A percentile compares a stretch with the other conserved stretches of the same genome.
These are phyloP conservation scores for Anguilla megastoma DNA, from an alignment of 2,797 vertebrate genomes.

Conservation along the genomic window DNA sequence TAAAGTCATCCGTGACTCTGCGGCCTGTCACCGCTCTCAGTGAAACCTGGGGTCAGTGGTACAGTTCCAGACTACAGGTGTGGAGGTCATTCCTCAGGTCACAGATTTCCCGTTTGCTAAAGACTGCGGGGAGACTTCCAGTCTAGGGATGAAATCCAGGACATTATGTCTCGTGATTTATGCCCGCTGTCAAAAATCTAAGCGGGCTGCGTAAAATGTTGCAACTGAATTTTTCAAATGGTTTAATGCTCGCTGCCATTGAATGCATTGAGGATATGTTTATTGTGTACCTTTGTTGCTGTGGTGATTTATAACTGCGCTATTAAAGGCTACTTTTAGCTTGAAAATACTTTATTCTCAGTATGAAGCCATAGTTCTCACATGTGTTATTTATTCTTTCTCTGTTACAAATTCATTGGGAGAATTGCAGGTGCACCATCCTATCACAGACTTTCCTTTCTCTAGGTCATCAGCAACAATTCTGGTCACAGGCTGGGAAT, in stretches of 20 bases:
- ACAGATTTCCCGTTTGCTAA: slow-evolving; percentile 75
- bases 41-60: slow-evolving; percentile 49
- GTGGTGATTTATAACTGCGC: neutral
- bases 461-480: neutral
- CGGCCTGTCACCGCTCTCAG: slow-evolving; percentile 42
- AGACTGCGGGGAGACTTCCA: slow-evolving; percentile 74
- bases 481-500: neutral
- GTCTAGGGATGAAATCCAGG: slow-evolving; percentile 67
- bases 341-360: neutral
- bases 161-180: slow-evolving; percentile 74
- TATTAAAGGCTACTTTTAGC: neutral
- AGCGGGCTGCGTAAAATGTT: slow-evolving; percentile 66
- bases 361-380: neutral
- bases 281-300: neutral
- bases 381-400: neutral
- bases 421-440: neutral
- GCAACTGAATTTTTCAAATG: slow-evolving; percentile 20
- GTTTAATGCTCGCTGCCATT: neutral
- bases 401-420: neutral
- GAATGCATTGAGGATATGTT: neutral
- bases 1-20: slow-evolving; percentile 25
- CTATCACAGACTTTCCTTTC: neutral
- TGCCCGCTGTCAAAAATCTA: slow-evolving; percentile 67
- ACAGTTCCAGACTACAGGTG: slow-evolving; percentile 72
- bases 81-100: slow-evolving; percentile 59